phyloP scores from a whole-genome alignment of 2,113 vertebrate species.

The Sander lucioperca region DNA sequence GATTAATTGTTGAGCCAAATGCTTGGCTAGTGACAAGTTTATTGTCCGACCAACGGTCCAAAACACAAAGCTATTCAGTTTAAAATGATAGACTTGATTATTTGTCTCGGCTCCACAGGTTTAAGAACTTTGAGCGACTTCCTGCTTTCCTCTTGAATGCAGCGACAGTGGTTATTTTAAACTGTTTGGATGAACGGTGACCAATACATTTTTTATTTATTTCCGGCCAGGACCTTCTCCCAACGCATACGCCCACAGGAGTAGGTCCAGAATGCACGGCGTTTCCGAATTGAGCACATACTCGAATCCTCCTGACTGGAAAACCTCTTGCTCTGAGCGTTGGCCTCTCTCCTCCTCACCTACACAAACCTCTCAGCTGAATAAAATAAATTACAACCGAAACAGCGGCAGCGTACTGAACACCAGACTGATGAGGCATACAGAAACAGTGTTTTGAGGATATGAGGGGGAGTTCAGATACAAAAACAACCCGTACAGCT shows the following conservation, averaged over 20 bases:
- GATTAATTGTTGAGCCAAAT: no score
- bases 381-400: slow-evolving; percentile 20
- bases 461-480: slow-evolving; percentile 9
- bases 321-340: neutral
- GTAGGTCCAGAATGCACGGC: neutral
- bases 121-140: neutral
- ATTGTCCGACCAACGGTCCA: no score
- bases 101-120: neutral
- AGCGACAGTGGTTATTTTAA: slow-evolving; percentile 1
- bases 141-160: neutral
- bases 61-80: neutral
- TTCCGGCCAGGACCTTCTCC: neutral
- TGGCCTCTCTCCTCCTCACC: neutral
- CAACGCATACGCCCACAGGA: slow-evolving; percentile 1
- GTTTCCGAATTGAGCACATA: neutral
- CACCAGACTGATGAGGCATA: slow-evolving; percentile 1
- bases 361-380: slow-evolving; percentile 27
- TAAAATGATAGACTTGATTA: neutral
- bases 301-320: neutral
- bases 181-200: neutral
- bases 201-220: neutral
- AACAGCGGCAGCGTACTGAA: neutral
- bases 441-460: neutral
- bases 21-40: no score
- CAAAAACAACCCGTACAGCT: neutral